These are phyloP conservation scores for Eremophila alpestris DNA, from an alignment of 2,797 vertebrate genomes.

Conservation along the genomic window DNA sequence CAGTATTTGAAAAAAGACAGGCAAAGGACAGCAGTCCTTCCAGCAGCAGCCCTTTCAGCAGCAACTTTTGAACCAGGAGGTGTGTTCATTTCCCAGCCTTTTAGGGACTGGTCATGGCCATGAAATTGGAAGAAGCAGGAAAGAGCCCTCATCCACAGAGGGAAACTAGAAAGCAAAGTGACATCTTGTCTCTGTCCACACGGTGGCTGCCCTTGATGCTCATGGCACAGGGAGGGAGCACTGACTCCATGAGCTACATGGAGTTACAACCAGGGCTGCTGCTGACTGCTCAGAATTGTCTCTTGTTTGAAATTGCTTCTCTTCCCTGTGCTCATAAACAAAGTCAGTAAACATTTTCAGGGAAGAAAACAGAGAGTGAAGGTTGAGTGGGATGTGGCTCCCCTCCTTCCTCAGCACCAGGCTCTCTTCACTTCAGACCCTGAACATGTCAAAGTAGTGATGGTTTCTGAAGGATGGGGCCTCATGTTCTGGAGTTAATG, in stretches of 20 bases:
- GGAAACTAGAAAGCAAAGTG: background rate
- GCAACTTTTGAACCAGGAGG: background rate
- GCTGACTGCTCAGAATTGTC: background rate
- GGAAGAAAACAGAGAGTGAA: background rate
- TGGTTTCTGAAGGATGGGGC: background rate
- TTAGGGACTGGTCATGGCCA: background rate
- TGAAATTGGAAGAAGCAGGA: background rate
- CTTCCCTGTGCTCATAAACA: background rate
- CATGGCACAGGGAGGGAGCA: background rate
- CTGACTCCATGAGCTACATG: background rate
- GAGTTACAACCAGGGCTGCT: background rate
- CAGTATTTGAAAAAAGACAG: background rate
- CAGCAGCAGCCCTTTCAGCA: background rate
- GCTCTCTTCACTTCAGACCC: background rate
- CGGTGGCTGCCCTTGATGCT: background rate
- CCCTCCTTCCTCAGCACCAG: background rate
- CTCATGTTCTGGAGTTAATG: background rate
- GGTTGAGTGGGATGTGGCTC: background rate
- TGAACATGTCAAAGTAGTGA: fast-evolving
- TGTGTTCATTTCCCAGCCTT: background rate
- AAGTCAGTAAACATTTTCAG: background rate
- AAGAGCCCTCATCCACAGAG: background rate
- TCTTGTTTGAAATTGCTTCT: background rate
- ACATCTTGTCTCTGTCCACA: background rate
- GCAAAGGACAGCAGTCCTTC: background rate